Base-by-base conservation (phyloP, 2,113 vertebrate genomes). In the Zosterops borbonicus region DNA sequence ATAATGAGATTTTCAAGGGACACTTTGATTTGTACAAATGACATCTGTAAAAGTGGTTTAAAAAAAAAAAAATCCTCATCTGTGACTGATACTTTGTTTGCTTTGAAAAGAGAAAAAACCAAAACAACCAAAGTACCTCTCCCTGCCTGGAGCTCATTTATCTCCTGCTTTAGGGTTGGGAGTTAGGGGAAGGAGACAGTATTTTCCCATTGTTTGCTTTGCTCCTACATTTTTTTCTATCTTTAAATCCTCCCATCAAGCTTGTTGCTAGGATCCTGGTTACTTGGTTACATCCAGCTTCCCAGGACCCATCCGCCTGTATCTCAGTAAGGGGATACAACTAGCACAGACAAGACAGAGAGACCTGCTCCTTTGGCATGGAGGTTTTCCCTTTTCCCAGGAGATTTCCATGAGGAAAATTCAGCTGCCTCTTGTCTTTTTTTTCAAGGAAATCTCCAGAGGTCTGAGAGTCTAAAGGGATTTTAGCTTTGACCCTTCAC, bases 1-100 rank as follows among this genome's bases (percentile, higher is more conserved):
- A 97, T 95, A 97, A 97, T 77, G 91, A 93, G 78, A 96, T 98
- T 97, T 98, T 97, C 86, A 97, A 95, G 96, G 95, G 97, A 94
- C 63, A 95, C 97, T 96, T 97, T 92, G 94, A 96, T 98, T 98
- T 98, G 98, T 98, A 98, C 94, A 93, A 97, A 98, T 92, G 96
- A 95, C 91, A 93, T 94, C 97, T 90, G 97, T 96, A 96, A 97
- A 98, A 97, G 96, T 96, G 96, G 95, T 98, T 97, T 97, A 39
- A 39, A 39, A 39, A 39, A 39, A 9, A 96, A 83, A 73, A 89
- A 95, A 96, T 37, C 83, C 52, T 95, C 65, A 62, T 73, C 50
- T 27, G 74, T 53, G 56, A 77, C 92, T 78, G 83, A 10, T 73
- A 67, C 42, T 95, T 92, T 93, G 9, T 85, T 88, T 90, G 79